Base-by-base conservation (phyloP, 2,888 invertebrate genomes). In the Eucera pruinosa region DNA sequence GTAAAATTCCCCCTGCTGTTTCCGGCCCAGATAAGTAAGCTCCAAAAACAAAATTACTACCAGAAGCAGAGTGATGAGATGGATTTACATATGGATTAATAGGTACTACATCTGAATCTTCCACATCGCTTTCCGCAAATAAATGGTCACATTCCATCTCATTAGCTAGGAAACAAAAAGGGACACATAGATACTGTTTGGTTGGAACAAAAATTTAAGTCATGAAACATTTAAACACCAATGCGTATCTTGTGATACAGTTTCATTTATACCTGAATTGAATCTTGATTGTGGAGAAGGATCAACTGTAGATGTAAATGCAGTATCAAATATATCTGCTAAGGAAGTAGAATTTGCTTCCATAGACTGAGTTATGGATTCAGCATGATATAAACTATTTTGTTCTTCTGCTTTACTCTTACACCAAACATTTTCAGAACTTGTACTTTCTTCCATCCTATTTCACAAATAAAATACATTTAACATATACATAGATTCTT, bases 41-140 rank as follows among this genome's bases (percentile, higher is more conserved):
- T 60, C 83, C 81, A 72, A 85, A 89, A 33, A 87, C 84, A 73
- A 84, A 88, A 85, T 85, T 83, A 55, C 78, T 87, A 47, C 83
- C 82, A 23, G 86, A 55, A 62, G 80, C 69, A 47, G 86, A 75
- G 71, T 84, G 86, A 73, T 84, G 88, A 33, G 86, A 58, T 58
- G 82, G 84, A 79, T 84, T 85, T 60, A 88, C 69, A 78, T 88
- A 89, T 64, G 86, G 74, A 58, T 86, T 84, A 54, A 87, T 80
- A 69, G 89, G 82, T 48, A 90, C 87, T 60, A 92, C 89, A 65
- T 93, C 93, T 41, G 91, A 94, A 78, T 95, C 93, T 84, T 95
- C 95, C 84, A 94, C 94, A 89, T 95, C 95, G 91, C 95, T 95
- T 85, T 94, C 95, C 67, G 95, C 95, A 92, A 95, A 95, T 72